These are phyloP conservation scores for Meiosimyza platycephala DNA, from an alignment of 2,888 invertebrate species.

Conservation along the genomic window DNA sequence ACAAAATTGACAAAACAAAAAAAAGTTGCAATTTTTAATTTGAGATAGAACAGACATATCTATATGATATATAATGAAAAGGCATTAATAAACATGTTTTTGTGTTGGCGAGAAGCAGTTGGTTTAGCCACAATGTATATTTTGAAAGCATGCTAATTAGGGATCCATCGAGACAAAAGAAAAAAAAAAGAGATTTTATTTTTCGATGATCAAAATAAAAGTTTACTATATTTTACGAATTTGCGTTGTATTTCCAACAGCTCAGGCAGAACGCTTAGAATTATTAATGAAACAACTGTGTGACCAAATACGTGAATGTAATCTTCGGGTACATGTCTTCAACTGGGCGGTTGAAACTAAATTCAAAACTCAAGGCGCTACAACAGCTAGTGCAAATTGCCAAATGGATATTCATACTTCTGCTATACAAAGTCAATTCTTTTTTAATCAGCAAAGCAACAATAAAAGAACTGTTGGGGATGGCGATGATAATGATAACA, in stretches of 20 bases:
- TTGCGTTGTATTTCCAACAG: conserved; percentile 40
- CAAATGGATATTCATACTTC: not conserved
- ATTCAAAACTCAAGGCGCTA: not conserved
- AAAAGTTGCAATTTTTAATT: no score
- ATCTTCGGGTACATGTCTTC: conserved; percentile 51
- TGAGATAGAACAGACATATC: no score
- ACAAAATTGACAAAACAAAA: no score
- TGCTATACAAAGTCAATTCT: not conserved
- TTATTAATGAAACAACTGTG: conserved; percentile 45
- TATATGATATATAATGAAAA: no score
- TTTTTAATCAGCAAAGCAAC: not conserved
- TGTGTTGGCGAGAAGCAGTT: no score
- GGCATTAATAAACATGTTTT: no score
- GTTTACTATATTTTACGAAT: not conserved
- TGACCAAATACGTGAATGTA: conserved; percentile 52
- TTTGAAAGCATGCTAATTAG: not conserved
- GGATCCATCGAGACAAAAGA: not conserved
- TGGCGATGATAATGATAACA: not conserved
- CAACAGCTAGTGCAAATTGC: not conserved
- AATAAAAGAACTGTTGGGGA: not conserved
- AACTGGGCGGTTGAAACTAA: conserved; percentile 54
- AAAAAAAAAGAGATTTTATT: conserved; percentile 10
- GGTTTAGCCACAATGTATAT: no score
- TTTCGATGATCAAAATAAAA: not conserved
- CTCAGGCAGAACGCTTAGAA: conserved; percentile 48